phyloP scores from a whole-genome alignment of 2,888 invertebrate species.

The Spisula subtruncata region DNA sequence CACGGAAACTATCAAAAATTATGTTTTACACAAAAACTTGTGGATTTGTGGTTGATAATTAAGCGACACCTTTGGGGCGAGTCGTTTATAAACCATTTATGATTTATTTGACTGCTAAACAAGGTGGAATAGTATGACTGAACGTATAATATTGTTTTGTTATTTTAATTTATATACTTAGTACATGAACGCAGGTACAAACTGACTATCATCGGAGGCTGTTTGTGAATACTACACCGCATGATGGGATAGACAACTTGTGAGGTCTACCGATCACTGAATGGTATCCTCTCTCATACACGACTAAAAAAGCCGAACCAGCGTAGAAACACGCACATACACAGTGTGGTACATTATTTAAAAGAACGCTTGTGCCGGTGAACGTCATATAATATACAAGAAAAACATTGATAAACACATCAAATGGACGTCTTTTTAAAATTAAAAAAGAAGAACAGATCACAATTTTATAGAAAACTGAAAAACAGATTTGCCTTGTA shows the following conservation, averaged over 20 bases:
- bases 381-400: no score
- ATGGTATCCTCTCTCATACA: neutral
- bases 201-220: neutral
- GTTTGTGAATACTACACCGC: neutral
- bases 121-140: neutral
- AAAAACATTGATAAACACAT: no score
- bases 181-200: neutral
- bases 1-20: neutral
- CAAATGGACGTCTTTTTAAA: no score
- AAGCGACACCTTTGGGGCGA: neutral
- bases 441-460: no score
- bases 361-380: no score
- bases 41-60: neutral
- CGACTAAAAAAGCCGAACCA: neutral
- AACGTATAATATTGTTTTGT: conserved; percentile 6
- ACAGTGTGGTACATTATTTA: no score
- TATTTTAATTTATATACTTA: neutral
- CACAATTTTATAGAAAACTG: no score
- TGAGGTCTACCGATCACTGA: neutral
- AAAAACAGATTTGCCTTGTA: no score
- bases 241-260: neutral
- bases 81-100: conserved; percentile 12
- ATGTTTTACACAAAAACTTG: neutral
- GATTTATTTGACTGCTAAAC: conserved; percentile 12
- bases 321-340: neutral